phyloP scores from a whole-genome alignment of 2,797 vertebrate genomes.

The Centropyge bicolor region DNA sequence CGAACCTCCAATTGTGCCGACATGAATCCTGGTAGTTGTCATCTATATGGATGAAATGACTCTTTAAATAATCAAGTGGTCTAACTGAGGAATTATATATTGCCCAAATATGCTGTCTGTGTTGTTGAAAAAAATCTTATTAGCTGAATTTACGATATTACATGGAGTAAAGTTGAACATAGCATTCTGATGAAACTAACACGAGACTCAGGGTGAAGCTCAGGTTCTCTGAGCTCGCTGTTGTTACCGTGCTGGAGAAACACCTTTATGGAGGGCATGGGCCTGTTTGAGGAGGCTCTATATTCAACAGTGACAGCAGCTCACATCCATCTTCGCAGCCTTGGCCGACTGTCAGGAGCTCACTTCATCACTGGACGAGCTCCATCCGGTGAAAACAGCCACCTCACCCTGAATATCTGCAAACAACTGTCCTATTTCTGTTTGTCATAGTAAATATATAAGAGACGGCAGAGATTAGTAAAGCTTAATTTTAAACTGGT shows the following conservation, averaged over 20 bases:
- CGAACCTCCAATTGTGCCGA: too few species aligned
- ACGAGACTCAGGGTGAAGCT: neutral
- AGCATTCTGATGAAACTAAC: neutral
- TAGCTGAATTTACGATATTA: too few species aligned
- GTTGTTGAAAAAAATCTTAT: too few species aligned
- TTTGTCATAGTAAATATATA: constrained; percentile 9
- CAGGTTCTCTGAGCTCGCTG: neutral
- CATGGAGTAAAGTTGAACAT: too few species aligned
- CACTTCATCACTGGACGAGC: constrained; percentile 50
- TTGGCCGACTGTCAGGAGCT: constrained; percentile 50
- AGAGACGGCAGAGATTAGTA: constrained; percentile 7
- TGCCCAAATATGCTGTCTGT: too few species aligned
- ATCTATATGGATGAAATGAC: neutral
- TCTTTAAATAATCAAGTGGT: neutral
- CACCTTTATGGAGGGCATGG: constrained; percentile 19
- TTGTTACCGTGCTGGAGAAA: constrained; percentile 11
- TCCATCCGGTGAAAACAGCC: constrained; percentile 33
- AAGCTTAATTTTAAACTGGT: constrained; percentile 30
- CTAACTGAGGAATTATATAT: too few species aligned
- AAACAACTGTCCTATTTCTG: constrained; percentile 20
- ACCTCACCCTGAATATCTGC: constrained; percentile 15
- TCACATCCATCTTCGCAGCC: constrained; percentile 63
- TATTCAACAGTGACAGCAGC: constrained; percentile 65
- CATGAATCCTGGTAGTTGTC: too few species aligned
- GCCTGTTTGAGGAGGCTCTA: constrained; percentile 50